A percentile compares a stretch with the other conserved stretches of the same genome.
Conservation (phyloP, 2,797 vertebrate species). For the Urophycis tenuis region DNA sequence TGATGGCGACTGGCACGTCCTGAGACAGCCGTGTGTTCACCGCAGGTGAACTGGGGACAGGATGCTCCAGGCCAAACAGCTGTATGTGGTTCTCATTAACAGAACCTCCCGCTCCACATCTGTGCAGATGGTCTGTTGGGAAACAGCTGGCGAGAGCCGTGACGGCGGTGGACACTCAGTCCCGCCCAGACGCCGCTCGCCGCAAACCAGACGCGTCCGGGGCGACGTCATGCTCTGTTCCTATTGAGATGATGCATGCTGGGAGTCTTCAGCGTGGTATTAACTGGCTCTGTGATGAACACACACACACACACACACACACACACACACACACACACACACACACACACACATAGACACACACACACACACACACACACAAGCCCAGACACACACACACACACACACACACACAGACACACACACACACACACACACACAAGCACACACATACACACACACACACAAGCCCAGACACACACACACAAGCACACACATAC, state of each 20-base stretch:
- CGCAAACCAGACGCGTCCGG: background rate
- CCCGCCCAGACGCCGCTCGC: background rate
- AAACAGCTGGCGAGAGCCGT: conserved; percentile 23
- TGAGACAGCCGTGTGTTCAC: background rate
- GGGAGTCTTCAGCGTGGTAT: conserved; percentile 33
- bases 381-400: too few relatives aligned
- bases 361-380: too few relatives aligned
- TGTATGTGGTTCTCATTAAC: conserved; percentile 12
- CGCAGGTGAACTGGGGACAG: background rate
- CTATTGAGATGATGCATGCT: conserved; percentile 28
- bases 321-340: conserved; percentile 8
- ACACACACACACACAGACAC: too few relatives aligned
- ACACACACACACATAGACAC: conserved; percentile 8
- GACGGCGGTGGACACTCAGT: conserved; percentile 23
- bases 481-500: too few relatives aligned
- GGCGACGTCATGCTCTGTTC: background rate
- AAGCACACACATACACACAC: too few relatives aligned
- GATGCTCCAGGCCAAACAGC: background rate
- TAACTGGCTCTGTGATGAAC: background rate
- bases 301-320: conserved; percentile 1
- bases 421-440: too few relatives aligned
- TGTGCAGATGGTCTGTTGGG: conserved; percentile 14
- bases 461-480: too few relatives aligned
- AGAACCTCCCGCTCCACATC: conserved; percentile 16
- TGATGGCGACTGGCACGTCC: background rate